These are phyloP conservation scores for Neotragus pygmaeus DNA, from an alignment of 2,113 vertebrate genomes.

Conservation along the genomic window DNA sequence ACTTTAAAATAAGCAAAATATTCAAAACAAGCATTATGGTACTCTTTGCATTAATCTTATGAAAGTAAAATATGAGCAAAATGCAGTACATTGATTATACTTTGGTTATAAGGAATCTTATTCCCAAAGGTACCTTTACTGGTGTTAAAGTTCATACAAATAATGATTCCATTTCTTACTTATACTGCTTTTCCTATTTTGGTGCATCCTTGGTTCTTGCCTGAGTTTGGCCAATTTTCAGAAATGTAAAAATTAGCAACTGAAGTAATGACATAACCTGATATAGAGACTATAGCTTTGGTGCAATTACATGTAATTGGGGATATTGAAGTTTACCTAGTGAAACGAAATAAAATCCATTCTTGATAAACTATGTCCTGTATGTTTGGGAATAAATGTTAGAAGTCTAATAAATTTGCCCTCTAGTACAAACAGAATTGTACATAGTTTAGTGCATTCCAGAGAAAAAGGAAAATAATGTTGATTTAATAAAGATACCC, in stretches of 20 bases:
- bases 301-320: constrained; percentile 68
- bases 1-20: neutral
- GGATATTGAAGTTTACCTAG: constrained; percentile 61
- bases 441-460: constrained; percentile 65
- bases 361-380: constrained; percentile 64
- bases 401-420: constrained; percentile 72
- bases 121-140: constrained; percentile 49
- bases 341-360: constrained; percentile 68
- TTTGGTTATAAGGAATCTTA: constrained; percentile 36
- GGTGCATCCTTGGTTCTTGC: neutral
- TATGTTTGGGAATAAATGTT: constrained; percentile 69
- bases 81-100: neutral
- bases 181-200: constrained; percentile 51
- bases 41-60: neutral
- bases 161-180: constrained; percentile 39
- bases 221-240: constrained; percentile 47
- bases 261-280: constrained; percentile 68
- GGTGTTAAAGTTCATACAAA: constrained; percentile 26
- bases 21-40: neutral
- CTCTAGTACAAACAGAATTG: constrained; percentile 64
- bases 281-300: constrained; percentile 53
- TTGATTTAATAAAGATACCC: constrained; percentile 67
- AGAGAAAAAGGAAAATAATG: constrained; percentile 65
- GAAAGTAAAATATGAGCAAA: neutral
- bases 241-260: constrained; percentile 73